A percentile compares a stretch with the other conserved stretches of the same genome.
These are phyloP conservation scores for Callaeas wilsoni DNA, from an alignment of 2,113 vertebrate genomes.

Conservation along the genomic window DNA sequence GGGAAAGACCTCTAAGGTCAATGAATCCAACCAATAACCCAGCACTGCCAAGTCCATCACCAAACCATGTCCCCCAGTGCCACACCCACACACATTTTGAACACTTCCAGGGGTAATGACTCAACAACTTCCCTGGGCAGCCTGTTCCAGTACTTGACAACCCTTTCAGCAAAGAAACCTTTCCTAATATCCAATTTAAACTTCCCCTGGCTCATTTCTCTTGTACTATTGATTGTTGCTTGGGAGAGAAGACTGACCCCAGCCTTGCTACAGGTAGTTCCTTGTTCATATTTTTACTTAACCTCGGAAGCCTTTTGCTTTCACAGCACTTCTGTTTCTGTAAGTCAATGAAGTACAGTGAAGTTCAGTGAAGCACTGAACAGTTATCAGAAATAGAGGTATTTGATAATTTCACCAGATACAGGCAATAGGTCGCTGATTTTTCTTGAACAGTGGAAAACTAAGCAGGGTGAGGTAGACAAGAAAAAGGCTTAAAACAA, in stretches of 20 bases:
- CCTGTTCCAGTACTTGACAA: not conserved
- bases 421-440: not conserved
- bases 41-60: not conserved
- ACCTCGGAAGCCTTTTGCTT: not conserved
- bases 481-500: not conserved
- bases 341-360: not conserved
- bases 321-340: not conserved
- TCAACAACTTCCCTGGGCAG: not conserved
- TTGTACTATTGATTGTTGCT: no score
- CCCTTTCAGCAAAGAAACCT: not conserved
- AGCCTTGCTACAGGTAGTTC: not conserved
- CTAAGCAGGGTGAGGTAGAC: not conserved
- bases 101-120: not conserved
- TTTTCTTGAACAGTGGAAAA: not conserved
- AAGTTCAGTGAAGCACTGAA: not conserved
- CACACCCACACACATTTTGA: not conserved
- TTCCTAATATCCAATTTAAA: not conserved
- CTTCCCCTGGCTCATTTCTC: not conserved
- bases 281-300: not conserved
- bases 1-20: not conserved
- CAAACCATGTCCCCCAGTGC: not conserved
- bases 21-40: not conserved
- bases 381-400: not conserved
- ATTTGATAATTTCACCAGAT: not conserved
- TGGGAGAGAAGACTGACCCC: not conserved